Evolutionary conservation across 2,797 vertebrate species (phyloP).

Genomic region (Coregonus ussuriensis): DNA sequence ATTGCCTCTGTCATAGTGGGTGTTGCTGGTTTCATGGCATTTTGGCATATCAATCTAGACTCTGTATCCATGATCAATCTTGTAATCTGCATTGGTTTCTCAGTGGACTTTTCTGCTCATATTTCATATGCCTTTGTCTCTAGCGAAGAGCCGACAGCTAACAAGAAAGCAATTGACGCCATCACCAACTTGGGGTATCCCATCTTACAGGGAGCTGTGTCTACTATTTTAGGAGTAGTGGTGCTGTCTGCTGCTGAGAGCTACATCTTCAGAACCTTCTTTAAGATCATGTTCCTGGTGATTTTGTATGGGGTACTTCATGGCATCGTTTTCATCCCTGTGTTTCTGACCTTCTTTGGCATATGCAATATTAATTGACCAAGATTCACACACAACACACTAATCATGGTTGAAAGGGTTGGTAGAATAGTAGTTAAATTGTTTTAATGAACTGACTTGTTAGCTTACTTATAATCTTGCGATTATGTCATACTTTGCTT

Average conservation of each 20-base stretch:
- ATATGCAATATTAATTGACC: conserved; percentile 24
- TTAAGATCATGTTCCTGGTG: conserved; percentile 80
- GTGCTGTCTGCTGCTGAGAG: conserved; percentile 65
- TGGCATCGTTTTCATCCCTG: conserved; percentile 75
- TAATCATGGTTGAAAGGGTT: too few relatives aligned
- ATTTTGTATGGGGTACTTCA: conserved; percentile 72
- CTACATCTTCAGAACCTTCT: conserved; percentile 81
- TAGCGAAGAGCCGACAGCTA: conserved; percentile 55
- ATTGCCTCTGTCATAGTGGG: conserved; percentile 77
- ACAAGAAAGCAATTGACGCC: conserved; percentile 62
- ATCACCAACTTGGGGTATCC: conserved; percentile 73
- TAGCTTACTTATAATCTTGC: too few relatives aligned
- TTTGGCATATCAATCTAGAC: conserved; percentile 77
- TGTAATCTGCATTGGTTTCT: conserved; percentile 81
- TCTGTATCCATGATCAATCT: conserved; percentile 81
- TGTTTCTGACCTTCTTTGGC: conserved; percentile 76
- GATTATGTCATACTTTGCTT: too few relatives aligned
- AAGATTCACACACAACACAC: too few relatives aligned
- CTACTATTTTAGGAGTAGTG: conserved; percentile 73
- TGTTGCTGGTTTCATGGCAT: conserved; percentile 76
- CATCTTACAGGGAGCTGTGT: conserved; percentile 74
- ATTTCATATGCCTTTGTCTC: conserved; percentile 77
- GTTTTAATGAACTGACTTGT: too few relatives aligned
- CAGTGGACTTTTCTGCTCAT: conserved; percentile 80
- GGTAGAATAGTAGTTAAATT: too few relatives aligned